Evolutionary conservation across 1,140 invertebrate species (phyloP).

Genomic region (Eriocheir sinensis): DNA sequence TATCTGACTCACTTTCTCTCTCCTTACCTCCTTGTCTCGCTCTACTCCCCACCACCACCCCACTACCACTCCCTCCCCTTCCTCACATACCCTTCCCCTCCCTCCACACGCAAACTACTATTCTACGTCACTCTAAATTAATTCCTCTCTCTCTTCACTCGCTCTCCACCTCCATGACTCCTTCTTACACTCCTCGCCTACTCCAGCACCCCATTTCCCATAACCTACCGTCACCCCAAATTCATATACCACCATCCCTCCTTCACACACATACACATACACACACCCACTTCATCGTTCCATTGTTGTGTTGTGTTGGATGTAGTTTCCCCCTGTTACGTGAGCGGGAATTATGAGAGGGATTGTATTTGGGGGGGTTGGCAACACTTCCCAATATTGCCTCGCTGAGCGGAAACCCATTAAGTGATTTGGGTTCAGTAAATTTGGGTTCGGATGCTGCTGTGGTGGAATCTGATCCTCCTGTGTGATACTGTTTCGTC

Average conservation of each 20-base stretch:
- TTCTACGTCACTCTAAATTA: background rate
- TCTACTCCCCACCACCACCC: background rate
- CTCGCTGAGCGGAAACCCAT: background rate
- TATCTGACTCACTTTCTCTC: background rate
- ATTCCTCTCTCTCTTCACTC: background rate
- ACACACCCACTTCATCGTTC: no score
- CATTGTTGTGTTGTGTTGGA: no score
- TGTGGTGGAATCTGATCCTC: no score
- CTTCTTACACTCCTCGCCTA: no score
- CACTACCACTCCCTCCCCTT: background rate
- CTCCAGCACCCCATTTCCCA: background rate
- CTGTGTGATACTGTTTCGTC: no score
- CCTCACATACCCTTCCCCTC: no score
- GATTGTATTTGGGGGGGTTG: background rate
- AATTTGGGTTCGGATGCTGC: no score
- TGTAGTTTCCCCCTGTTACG: no score
- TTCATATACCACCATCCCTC: background rate
- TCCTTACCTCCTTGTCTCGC: background rate
- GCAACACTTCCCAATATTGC: constrained; percentile 23
- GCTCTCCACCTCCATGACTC: background rate
- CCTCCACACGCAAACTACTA: background rate
- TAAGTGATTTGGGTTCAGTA: constrained; percentile 16
- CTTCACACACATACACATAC: no score
- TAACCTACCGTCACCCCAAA: background rate
- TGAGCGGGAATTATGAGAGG: background rate